Conservation (phyloP, 2,797 vertebrate genomes). For the Enoplosus armatus region DNA sequence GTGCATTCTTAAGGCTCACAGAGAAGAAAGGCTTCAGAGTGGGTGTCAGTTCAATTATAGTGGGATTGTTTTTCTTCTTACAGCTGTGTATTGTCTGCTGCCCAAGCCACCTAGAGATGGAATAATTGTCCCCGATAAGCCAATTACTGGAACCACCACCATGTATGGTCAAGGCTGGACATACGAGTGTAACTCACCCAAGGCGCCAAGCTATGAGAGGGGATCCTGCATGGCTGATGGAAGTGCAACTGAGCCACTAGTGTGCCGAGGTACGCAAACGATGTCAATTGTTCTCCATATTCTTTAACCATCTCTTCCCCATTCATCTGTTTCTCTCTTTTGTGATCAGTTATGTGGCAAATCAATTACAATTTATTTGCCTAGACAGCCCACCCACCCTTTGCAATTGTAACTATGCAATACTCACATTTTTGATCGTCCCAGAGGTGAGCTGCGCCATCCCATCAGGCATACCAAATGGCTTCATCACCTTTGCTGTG, state of each 20-base stretch:
- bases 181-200: constrained; percentile 86
- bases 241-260: constrained; percentile 85
- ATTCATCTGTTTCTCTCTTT: not conserved
- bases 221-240: constrained; percentile 86
- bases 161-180: constrained; percentile 75
- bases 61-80: not conserved
- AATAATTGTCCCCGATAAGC: constrained; percentile 76
- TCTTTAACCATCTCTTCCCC: not conserved
- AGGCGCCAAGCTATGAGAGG: constrained; percentile 86
- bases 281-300: not conserved
- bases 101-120: constrained; percentile 82
- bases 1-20: not conserved
- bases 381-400: not conserved
- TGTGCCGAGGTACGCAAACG: constrained; percentile 85
- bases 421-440: not conserved
- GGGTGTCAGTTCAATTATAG: not conserved
- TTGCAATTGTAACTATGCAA: not conserved
- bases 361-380: not conserved
- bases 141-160: constrained; percentile 59
- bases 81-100: constrained; percentile 88
- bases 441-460: constrained; percentile 88
- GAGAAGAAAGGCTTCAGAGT: not conserved
- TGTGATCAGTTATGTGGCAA: not conserved
- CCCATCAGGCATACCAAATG: constrained; percentile 87
- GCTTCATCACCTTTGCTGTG: constrained; percentile 87